These are phyloP conservation scores for Pollenia amentaria DNA, from an alignment of 2,888 invertebrate species.

Conservation along the genomic window DNA sequence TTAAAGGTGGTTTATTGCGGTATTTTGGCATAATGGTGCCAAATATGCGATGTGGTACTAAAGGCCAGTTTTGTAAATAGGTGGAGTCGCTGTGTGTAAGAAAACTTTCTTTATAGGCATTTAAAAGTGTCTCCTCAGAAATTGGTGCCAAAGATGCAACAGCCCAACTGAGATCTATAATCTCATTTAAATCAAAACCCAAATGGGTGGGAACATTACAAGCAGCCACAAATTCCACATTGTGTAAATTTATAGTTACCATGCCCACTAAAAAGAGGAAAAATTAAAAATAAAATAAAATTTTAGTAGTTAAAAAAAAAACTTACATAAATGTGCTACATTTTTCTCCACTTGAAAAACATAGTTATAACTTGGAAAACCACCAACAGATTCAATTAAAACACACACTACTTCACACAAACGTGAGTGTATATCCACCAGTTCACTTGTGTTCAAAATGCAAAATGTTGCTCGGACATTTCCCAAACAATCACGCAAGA, in stretches of 20 bases:
- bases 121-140: constrained; percentile 74
- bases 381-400: constrained; percentile 78
- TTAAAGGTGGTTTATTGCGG: constrained; percentile 77
- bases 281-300: not conserved
- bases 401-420: constrained; percentile 78
- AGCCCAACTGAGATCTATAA: constrained; percentile 77
- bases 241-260: constrained; percentile 72
- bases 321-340: constrained; percentile 78
- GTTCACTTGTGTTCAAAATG: constrained; percentile 75
- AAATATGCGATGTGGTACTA: constrained; percentile 75
- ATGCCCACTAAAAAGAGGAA: constrained; percentile 77
- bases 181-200: constrained; percentile 77
- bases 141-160: constrained; percentile 69
- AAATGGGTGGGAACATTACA: constrained; percentile 74
- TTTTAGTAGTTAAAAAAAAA: not conserved
- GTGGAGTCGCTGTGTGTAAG: constrained; percentile 71
- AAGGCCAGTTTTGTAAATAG: constrained; percentile 75
- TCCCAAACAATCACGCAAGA: constrained; percentile 75
- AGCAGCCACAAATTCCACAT: constrained; percentile 76
- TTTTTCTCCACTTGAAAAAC: constrained; percentile 78
- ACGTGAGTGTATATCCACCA: constrained; percentile 80
- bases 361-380: constrained; percentile 78
- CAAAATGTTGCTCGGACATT: constrained; percentile 75
- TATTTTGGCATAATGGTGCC: constrained; percentile 79
- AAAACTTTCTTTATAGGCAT: constrained; percentile 77